A percentile compares a stretch with the other conserved stretches of the same genome.
Evolutionary conservation across 2,113 vertebrate species (phyloP).

Genomic region (Macrotus californicus): DNA sequence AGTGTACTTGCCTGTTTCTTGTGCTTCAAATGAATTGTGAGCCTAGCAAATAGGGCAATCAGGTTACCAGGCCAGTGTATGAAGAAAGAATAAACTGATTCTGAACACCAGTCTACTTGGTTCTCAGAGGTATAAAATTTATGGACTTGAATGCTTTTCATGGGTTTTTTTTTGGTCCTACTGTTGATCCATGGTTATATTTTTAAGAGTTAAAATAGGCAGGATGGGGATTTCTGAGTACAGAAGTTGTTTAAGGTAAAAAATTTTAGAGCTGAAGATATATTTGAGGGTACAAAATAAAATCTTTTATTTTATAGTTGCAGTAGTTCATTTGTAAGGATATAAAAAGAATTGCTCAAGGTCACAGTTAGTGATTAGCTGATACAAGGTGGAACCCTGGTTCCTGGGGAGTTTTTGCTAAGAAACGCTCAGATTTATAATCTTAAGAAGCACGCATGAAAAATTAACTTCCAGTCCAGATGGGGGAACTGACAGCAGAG

Average conservation of each 20-base stretch:
- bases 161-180: not conserved
- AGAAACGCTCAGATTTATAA: not conserved
- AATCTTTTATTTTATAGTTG: not conserved
- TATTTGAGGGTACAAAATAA: not conserved
- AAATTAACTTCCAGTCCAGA: not conserved
- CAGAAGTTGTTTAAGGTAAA: conserved; percentile 27
- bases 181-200: conserved; percentile 4
- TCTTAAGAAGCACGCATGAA: not conserved
- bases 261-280: not conserved
- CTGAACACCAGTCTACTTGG: not conserved
- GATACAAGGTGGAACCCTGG: not conserved
- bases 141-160: not conserved
- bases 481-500: conserved; percentile 25
- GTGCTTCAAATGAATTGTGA: not conserved
- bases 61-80: not conserved
- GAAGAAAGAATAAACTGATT: not conserved
- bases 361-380: not conserved
- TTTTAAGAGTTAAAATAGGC: conserved; percentile 44
- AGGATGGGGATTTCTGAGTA: not conserved
- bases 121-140: not conserved
- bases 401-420: not conserved
- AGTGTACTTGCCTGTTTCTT: not conserved
- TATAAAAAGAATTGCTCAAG: not conserved
- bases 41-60: not conserved
- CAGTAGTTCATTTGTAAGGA: not conserved